A percentile compares a stretch with the other conserved stretches of the same genome.
Evolutionary conservation across 2,888 invertebrate genomes (phyloP).

Genomic region (Ornithoptera alexandrae): DNA sequence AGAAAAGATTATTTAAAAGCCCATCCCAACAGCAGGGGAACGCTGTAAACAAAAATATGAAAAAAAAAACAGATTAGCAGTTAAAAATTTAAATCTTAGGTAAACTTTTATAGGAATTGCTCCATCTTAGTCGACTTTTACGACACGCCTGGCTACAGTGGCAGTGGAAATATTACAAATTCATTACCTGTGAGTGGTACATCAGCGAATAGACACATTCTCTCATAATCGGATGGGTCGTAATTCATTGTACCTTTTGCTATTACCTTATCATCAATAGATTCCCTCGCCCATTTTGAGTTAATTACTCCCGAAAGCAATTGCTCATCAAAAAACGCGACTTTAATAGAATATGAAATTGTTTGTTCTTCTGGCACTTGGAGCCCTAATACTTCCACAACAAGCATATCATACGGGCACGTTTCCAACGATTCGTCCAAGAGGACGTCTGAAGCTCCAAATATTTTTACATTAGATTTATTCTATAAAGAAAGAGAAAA

Average conservation of each 20-base stretch:
- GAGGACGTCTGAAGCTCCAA: conserved; percentile 37
- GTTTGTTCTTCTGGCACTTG: conserved; percentile 47
- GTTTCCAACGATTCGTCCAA: conserved; percentile 37
- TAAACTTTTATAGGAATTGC: no score
- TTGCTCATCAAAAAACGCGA: conserved; percentile 55
- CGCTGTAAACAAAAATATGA: no score
- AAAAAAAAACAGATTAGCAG: no score
- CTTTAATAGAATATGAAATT: conserved; percentile 46
- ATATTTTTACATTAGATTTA: conserved; percentile 42
- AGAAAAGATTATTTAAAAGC: no score
- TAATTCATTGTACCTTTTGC: conserved; percentile 54
- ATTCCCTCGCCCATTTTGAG: conserved; percentile 43
- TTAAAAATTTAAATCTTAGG: no score
- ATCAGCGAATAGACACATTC: conserved; percentile 63
- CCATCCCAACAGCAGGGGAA: no score
- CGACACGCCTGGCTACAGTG: no score
- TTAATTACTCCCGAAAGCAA: conserved; percentile 48
- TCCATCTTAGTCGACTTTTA: no score
- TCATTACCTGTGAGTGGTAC: conserved; percentile 58
- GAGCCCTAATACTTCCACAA: conserved; percentile 50
- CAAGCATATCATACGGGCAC: conserved; percentile 47
- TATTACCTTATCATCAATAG: conserved; percentile 34
- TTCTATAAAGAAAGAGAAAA: conserved; percentile 32
- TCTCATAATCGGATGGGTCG: conserved; percentile 67
- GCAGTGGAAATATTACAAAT: background rate